These are phyloP conservation scores for Odocoileus hemionus DNA, from an alignment of 2,113 vertebrate genomes.

Conservation along the genomic window DNA sequence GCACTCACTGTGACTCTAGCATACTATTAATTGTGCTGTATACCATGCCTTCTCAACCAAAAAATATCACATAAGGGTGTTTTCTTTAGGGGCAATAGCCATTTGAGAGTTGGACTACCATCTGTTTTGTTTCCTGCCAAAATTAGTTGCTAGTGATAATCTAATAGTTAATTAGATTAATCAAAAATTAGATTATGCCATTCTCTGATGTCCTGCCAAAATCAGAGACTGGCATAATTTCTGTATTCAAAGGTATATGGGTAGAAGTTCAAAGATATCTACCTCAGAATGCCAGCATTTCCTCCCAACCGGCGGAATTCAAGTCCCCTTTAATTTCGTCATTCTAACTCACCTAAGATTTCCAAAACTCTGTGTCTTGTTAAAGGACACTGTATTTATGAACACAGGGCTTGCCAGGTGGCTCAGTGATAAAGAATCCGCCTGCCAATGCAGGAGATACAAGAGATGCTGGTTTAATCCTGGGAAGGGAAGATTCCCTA, in stretches of 20 bases:
- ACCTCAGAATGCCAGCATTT: background rate
- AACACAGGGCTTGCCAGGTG: background rate
- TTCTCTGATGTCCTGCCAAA: background rate
- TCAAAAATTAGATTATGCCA: background rate
- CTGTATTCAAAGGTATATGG: background rate
- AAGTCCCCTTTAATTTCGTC: background rate
- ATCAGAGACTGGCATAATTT: background rate
- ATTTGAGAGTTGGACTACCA: background rate
- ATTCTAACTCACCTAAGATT: background rate
- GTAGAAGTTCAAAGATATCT: background rate
- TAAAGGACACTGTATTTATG: background rate
- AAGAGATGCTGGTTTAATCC: accelerated
- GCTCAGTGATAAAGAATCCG: background rate
- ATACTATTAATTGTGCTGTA: background rate
- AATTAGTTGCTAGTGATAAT: background rate
- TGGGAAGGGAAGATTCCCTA: background rate
- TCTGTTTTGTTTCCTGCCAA: background rate
- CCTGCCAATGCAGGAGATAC: background rate
- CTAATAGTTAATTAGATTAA: background rate
- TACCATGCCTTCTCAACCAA: background rate
- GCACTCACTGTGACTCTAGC: background rate
- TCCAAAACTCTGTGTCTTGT: background rate
- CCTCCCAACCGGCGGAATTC: background rate
- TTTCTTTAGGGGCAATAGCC: background rate
- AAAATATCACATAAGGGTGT: background rate